These are phyloP conservation scores for Riptortus pedestris DNA, from an alignment of 1,140 invertebrate genomes.

Conservation along the genomic window DNA sequence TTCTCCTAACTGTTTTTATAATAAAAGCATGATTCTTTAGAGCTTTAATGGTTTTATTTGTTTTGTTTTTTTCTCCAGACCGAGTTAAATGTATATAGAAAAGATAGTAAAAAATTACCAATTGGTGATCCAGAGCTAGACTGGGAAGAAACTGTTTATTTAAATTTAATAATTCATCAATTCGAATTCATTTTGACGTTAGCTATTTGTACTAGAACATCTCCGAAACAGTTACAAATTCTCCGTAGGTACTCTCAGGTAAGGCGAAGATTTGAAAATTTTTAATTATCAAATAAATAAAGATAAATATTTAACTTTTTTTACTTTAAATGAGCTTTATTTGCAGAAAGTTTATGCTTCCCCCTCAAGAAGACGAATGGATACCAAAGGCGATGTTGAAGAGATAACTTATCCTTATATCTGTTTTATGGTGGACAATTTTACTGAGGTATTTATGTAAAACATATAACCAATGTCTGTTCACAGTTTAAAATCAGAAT, in stretches of 20 bases:
- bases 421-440: slow-evolving; percentile 98
- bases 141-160: slow-evolving; percentile 98
- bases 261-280: slow-evolving; percentile 20
- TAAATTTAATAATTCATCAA: slow-evolving; percentile 97
- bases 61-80: slow-evolving; percentile 48
- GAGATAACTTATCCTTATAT: slow-evolving; percentile 98
- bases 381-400: slow-evolving; percentile 94
- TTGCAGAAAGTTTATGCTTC: slow-evolving; percentile 82
- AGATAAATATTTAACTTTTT: neutral
- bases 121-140: slow-evolving; percentile 90
- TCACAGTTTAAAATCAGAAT: too few species aligned
- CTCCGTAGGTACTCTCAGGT: slow-evolving; percentile 85
- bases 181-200: slow-evolving; percentile 95
- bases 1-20: neutral
- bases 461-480: slow-evolving; percentile 12
- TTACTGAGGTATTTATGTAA: slow-evolving; percentile 84
- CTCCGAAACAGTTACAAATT: slow-evolving; percentile 90
- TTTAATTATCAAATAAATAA: neutral
- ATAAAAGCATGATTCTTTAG: neutral
- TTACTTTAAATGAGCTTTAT: neutral
- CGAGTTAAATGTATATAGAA: slow-evolving; percentile 89
- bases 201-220: slow-evolving; percentile 94
- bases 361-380: slow-evolving; percentile 90
- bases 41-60: neutral
- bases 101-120: slow-evolving; percentile 91